Conservation (phyloP, 2,888 invertebrate genomes). For the Cybosia mesomella region DNA sequence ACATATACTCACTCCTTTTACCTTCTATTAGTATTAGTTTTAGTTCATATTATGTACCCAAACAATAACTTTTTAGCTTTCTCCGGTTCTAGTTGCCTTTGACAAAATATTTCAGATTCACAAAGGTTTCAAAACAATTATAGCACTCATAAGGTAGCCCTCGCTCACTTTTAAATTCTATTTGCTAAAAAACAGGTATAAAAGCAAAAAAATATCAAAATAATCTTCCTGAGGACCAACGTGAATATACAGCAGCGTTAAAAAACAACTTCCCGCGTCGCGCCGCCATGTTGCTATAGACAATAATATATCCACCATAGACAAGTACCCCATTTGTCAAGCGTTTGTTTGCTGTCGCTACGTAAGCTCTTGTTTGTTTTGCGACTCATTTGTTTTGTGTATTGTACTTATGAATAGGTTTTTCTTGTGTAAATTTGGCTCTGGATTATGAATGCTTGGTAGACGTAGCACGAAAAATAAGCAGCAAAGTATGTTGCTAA, state of each 20-base stretch:
- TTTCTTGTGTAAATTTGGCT: constrained; percentile 8
- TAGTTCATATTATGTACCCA: too few relatives aligned
- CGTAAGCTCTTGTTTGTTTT: constrained; percentile 50
- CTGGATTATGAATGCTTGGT: background rate
- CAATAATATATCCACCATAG: constrained; percentile 33
- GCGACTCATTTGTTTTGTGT: constrained; percentile 56
- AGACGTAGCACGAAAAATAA: background rate
- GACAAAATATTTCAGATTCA: background rate
- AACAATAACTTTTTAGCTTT: too few relatives aligned
- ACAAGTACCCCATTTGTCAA: constrained; percentile 54
- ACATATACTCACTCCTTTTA: too few relatives aligned
- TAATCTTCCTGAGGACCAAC: background rate
- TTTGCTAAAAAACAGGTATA: background rate
- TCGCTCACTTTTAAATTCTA: background rate
- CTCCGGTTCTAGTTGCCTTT: background rate
- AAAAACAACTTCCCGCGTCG: background rate
- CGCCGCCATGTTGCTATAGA: constrained; percentile 23
- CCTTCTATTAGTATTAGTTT: too few relatives aligned
- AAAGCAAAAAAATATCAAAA: constrained; percentile 3
- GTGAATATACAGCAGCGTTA: background rate
- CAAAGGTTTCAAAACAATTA: background rate
- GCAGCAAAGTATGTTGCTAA: background rate
- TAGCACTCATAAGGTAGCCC: background rate
- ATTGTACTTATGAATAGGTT: constrained; percentile 36
- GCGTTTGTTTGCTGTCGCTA: constrained; percentile 50